Conservation (phyloP, 2,113 vertebrate genomes). For the Rynchops niger region DNA sequence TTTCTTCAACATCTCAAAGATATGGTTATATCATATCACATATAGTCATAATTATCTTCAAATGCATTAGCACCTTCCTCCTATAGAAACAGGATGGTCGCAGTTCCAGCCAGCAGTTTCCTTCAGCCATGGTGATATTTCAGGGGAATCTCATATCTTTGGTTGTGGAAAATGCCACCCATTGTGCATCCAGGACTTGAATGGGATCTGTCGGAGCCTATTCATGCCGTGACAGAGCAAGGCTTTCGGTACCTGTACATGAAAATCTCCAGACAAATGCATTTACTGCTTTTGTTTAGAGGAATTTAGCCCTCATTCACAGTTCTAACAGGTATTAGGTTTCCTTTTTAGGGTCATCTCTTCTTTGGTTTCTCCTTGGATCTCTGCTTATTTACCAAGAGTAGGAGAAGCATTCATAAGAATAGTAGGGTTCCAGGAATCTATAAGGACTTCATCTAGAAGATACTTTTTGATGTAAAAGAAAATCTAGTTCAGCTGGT, state of each 20-base stretch:
- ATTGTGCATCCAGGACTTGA: background rate
- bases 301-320: background rate
- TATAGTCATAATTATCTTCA: background rate
- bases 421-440: background rate
- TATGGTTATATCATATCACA: background rate
- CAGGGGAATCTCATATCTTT: background rate
- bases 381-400: background rate
- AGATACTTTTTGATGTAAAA: background rate
- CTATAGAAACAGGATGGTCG: background rate
- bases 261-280: background rate
- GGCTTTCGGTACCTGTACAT: background rate
- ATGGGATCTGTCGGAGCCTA: background rate
- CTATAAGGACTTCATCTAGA: background rate
- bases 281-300: background rate
- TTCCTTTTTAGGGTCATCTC: background rate
- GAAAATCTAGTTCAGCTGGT: background rate
- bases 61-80: background rate
- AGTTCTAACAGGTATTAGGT: background rate
- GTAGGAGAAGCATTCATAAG: background rate
- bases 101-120: background rate
- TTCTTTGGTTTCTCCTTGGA: background rate
- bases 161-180: background rate
- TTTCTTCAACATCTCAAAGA: conserved; percentile 20
- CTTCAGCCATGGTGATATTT: background rate
- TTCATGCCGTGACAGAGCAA: background rate